Base-by-base conservation (phyloP, 2,888 invertebrate genomes). In the Dendrolimus houi region DNA sequence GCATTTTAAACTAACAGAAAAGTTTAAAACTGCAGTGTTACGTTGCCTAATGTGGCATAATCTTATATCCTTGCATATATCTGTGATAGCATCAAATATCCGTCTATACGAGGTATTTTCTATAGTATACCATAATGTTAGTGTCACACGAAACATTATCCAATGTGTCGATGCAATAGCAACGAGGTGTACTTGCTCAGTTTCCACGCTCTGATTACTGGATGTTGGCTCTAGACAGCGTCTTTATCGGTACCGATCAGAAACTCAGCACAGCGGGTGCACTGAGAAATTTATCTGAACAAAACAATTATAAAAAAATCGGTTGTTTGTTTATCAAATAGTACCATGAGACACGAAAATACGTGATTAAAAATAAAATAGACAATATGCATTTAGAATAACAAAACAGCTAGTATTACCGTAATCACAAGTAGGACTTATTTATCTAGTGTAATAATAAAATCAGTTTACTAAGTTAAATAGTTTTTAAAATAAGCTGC, bases 161-260 rank as follows among this genome's bases (percentile, higher is more conserved):
- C 71, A 69, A 66, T 71, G 72, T 63, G 59, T 65, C 65, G 65
- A 64, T 63, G 68, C 67, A 75, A 73, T 73, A 74, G 79, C 75
- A 80, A 78, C 85, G 79, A 79, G 76, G 81, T 81, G 81, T 81
- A 83, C 80, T 78, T 70, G 75, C 76, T 85, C 87, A 87, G 88
- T 85, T 89, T 87, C 87, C 88, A 90, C 90, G 90, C 88, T 90
- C 90, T 90, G 87, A 88, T 90, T 87, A 87, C 75, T 89, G 90
- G 90, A 87, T 90, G 87, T 90, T 90, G 90, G 86, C 90, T 88
- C 87, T 84, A 87, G 87, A 86, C 85, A 81, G 77, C 81, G 81
- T 86, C 87, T 87, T 83, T 89, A 88, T 88, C 87, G 85, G 77
- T 77, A 79, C 76, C 77, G 81, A 90, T 90, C 88, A 84, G 85